Evolutionary conservation across 2,888 invertebrate species (phyloP).

Genomic region (Archips crataeganus): DNA sequence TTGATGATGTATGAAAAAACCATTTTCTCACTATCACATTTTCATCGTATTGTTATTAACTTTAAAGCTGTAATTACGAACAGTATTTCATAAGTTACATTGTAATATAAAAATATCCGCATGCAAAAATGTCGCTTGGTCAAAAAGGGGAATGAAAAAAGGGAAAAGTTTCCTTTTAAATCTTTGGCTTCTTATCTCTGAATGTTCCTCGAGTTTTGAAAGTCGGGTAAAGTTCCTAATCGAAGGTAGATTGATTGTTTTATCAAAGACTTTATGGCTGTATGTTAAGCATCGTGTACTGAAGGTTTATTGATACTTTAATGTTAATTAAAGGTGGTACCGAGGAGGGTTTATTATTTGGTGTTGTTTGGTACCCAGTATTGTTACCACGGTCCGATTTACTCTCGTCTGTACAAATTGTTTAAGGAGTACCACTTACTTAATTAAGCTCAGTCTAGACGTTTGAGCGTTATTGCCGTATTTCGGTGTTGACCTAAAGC

Average conservation of each 20-base stretch:
- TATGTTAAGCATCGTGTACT: background rate
- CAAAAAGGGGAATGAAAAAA: conserved; percentile 42
- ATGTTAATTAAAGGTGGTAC: background rate
- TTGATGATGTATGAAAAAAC: too few relatives aligned
- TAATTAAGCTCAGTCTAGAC: conserved; percentile 33
- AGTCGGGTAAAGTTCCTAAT: conserved; percentile 34
- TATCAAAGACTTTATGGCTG: conserved; percentile 24
- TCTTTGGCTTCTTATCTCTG: conserved; percentile 50
- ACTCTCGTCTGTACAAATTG: conserved; percentile 16
- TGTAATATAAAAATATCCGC: background rate
- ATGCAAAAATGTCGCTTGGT: background rate
- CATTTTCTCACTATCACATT: too few relatives aligned
- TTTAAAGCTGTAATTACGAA: too few relatives aligned
- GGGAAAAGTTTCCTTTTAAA: conserved; percentile 44
- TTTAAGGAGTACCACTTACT: conserved; percentile 26
- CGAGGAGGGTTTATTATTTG: background rate
- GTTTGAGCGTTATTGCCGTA: conserved; percentile 21
- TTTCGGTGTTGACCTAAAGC: conserved; percentile 29
- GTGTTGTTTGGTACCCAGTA: conserved; percentile 4
- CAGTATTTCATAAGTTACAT: too few relatives aligned
- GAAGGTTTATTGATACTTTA: background rate
- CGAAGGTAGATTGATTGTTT: conserved; percentile 35
- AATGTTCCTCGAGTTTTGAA: conserved; percentile 48
- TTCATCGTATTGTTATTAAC: too few relatives aligned
- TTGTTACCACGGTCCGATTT: conserved; percentile 7